Base-by-base conservation (phyloP, 2,888 invertebrate species). In the Nymphalis c-album region DNA sequence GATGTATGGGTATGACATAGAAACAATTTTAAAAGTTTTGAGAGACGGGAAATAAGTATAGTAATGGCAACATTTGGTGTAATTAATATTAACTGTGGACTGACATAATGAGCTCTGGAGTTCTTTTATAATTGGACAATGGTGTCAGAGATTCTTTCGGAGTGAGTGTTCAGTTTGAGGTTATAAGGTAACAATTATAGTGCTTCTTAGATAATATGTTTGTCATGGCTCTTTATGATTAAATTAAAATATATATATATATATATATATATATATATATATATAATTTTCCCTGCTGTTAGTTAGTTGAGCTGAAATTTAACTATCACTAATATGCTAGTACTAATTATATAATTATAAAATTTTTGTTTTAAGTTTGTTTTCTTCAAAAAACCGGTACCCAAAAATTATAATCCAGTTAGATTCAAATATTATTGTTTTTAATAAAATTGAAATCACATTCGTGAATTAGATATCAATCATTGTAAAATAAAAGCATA, bases 41-140 rank as follows among this genome's bases (percentile, higher is more conserved):
- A 82, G 70, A 73, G 87, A 88, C 87, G 84, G 84, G 85, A 84
- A 86, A 85, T 81, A 85, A 87, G 84, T 79, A 80, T 78, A 78
- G 79, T 79, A 74, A 75, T 77, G 71, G 75, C 70, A 71, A 74
- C 74, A 76, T 76, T 79, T 73, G 72, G 73, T 78, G 72, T 79
- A 77, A 88, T 89, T 85, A 85, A 87, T 85, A 75, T 70, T 67
- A 70, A 80, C 85, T 82, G 88, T 72, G 77, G 82, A 88, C 79
- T 86, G 90, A 90, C 87, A 84, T 85, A 84, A 89, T 85, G 88
- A 82, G 84, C 80, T 79, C 79, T 71, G 71, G 76, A 73, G 68
- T 72, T 76, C 76, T 78, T 75, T 80, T 84, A 79, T 82, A 82
- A 85, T 85, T 85, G 79, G 80, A 80, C 75, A 74, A 72, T 75